Evolutionary conservation across 1,140 invertebrate species (phyloP).

Genomic region (Mycetomoellerius zeteki): DNA sequence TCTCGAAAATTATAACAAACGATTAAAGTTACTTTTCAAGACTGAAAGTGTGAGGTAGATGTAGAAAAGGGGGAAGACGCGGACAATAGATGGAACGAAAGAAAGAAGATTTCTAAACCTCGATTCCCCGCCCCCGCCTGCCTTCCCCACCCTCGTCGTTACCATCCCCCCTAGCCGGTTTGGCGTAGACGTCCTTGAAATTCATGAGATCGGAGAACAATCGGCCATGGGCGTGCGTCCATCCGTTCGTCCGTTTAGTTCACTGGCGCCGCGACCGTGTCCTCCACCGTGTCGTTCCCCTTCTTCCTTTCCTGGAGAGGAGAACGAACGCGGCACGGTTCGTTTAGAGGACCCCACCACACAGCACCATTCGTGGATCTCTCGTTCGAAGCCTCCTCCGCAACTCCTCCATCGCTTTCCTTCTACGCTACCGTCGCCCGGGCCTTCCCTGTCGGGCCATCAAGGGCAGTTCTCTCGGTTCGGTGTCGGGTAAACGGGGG

Average conservation of each 20-base stretch:
- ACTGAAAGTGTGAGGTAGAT: neutral
- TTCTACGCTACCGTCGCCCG: constrained; percentile 63
- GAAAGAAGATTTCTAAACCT: constrained; percentile 73
- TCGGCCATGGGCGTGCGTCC: constrained; percentile 72
- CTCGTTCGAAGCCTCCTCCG: constrained; percentile 63
- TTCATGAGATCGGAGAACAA: constrained; percentile 85
- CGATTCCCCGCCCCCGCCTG: constrained; percentile 69
- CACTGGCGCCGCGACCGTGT: constrained; percentile 76
- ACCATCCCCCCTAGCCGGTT: constrained; percentile 82
- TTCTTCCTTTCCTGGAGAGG: neutral
- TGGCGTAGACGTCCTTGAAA: constrained; percentile 85
- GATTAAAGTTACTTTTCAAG: neutral
- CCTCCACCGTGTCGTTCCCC: constrained; percentile 64
- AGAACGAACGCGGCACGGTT: constrained; percentile 24
- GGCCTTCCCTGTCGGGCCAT: constrained; percentile 63
- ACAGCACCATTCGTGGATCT: constrained; percentile 43
- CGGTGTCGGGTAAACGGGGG: constrained; percentile 70
- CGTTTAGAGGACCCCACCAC: constrained; percentile 65
- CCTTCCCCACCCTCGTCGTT: constrained; percentile 20
- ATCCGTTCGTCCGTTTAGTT: constrained; percentile 60
- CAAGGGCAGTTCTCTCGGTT: constrained; percentile 70
- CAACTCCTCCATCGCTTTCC: constrained; percentile 28
- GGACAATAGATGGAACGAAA: constrained; percentile 29
- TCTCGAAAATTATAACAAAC: neutral
- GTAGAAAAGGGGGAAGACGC: neutral